Conservation (phyloP, 2,113 vertebrate species). For the Melanostigma gelatinosum region DNA sequence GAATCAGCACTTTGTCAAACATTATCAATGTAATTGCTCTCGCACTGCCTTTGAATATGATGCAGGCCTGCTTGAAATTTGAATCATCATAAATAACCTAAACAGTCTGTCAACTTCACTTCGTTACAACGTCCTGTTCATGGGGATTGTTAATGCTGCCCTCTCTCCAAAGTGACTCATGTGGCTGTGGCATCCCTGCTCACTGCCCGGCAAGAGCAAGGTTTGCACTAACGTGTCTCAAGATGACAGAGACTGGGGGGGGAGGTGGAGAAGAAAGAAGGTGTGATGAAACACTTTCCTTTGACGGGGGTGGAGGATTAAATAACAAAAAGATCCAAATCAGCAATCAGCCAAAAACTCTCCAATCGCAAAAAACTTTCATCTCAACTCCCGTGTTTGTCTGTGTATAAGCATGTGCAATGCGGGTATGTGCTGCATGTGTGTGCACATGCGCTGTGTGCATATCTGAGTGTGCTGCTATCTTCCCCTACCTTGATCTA, state of each 20-base stretch:
- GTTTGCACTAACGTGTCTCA: constrained; percentile 55
- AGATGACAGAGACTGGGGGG: constrained; percentile 36
- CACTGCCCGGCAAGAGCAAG: constrained; percentile 48
- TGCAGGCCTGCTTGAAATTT: constrained; percentile 2
- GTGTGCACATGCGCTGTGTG: background rate
- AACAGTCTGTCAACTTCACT: constrained; percentile 8
- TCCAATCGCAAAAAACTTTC: constrained; percentile 54
- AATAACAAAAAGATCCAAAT: constrained; percentile 72
- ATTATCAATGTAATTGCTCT: constrained; percentile 46
- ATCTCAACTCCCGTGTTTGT: constrained; percentile 45
- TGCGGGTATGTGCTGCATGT: background rate
- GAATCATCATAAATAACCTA: constrained; percentile 31
- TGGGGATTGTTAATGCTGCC: constrained; percentile 63
- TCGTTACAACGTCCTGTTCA: constrained; percentile 37
- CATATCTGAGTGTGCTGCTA: background rate
- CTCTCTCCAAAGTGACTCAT: constrained; percentile 63
- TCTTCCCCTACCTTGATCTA: constrained; percentile 31
- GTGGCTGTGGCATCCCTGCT: constrained; percentile 37
- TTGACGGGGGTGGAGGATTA: constrained; percentile 57
- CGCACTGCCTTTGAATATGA: background rate
- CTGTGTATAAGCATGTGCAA: background rate
- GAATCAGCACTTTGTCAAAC: constrained; percentile 52
- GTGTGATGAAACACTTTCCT: constrained; percentile 63
- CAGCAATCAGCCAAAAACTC: constrained; percentile 63
- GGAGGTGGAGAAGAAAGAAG: constrained; percentile 24